Percentiles rank a stretch among this genome's conserved stretches.
These are phyloP conservation scores for Nothocercus julius DNA, from an alignment of 2,113 vertebrate species.

Conservation along the genomic window DNA sequence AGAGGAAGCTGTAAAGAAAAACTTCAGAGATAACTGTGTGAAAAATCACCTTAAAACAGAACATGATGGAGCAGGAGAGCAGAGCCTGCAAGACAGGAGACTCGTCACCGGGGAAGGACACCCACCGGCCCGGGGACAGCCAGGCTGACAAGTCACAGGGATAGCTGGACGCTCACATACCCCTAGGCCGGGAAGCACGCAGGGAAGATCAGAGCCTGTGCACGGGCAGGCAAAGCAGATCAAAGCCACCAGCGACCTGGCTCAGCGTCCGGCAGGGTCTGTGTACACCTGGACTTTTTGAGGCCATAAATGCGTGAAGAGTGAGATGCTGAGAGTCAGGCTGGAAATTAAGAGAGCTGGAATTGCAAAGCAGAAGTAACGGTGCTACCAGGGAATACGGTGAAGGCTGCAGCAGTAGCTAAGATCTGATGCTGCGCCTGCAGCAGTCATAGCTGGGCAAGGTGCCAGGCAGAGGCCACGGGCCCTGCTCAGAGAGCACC, in stretches of 20 bases:
- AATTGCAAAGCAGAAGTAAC: not conserved
- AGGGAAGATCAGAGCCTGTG: too few relatives aligned
- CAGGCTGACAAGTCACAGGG: too few relatives aligned
- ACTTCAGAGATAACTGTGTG: not conserved
- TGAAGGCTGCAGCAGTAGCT: too few relatives aligned
- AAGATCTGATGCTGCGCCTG: too few relatives aligned
- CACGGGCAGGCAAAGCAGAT: too few relatives aligned
- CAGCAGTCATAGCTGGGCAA: not conserved
- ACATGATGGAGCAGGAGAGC: not conserved
- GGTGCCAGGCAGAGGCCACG: too few relatives aligned
- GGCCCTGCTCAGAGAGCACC: not conserved
- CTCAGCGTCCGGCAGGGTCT: too few relatives aligned
- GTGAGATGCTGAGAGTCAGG: not conserved
- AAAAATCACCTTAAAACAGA: slow-evolving; percentile 32
- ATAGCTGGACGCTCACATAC: too few relatives aligned
- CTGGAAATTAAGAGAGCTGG: not conserved
- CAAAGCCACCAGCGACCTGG: too few relatives aligned
- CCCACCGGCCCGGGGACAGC: not conserved
- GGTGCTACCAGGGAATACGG: not conserved
- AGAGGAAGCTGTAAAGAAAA: not conserved
- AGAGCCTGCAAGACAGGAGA: fast-evolving
- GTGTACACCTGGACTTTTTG: not conserved
- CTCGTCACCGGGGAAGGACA: not conserved
- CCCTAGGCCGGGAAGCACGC: too few relatives aligned
- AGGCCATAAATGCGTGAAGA: not conserved